phyloP scores from a whole-genome alignment of 2,888 invertebrate species.

The Drosophila tripunctata region DNA sequence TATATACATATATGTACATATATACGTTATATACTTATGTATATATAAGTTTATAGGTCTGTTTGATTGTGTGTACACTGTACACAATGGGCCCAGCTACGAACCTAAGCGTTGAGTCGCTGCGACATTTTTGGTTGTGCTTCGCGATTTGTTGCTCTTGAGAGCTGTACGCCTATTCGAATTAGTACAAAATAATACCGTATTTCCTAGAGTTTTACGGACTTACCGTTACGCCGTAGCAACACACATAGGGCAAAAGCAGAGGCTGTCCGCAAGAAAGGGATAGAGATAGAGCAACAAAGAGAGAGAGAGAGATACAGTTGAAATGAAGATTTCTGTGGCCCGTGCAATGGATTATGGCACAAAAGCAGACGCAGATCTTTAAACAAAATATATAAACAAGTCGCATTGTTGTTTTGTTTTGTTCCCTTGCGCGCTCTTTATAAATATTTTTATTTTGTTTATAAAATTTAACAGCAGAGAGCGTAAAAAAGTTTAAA shows the following conservation, averaged over 20 bases:
- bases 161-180: constrained; percentile 72
- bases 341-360: constrained; percentile 45
- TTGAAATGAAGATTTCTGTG: constrained; percentile 42
- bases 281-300: neutral
- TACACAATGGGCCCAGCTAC: constrained; percentile 22
- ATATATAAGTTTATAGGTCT: neutral
- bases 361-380: constrained; percentile 54
- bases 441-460: constrained; percentile 72
- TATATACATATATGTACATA: neutral
- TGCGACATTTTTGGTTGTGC: constrained; percentile 3
- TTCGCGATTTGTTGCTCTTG: constrained; percentile 28
- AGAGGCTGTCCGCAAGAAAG: neutral
- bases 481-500: constrained; percentile 78
- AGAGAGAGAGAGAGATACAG: neutral
- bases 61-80: no score
- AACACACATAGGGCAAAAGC: constrained; percentile 36
- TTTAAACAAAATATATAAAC: constrained; percentile 14
- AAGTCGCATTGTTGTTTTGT: neutral
- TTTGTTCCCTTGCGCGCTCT: constrained; percentile 8
- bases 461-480: constrained; percentile 68
- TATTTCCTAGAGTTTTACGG: constrained; percentile 78
- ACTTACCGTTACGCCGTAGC: constrained; percentile 73
- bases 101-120: constrained; percentile 37
- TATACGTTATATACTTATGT: no score
- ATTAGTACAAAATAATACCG: constrained; percentile 82